Conservation (phyloP, 2,888 invertebrate genomes). For the Ametastegia equiseti region DNA sequence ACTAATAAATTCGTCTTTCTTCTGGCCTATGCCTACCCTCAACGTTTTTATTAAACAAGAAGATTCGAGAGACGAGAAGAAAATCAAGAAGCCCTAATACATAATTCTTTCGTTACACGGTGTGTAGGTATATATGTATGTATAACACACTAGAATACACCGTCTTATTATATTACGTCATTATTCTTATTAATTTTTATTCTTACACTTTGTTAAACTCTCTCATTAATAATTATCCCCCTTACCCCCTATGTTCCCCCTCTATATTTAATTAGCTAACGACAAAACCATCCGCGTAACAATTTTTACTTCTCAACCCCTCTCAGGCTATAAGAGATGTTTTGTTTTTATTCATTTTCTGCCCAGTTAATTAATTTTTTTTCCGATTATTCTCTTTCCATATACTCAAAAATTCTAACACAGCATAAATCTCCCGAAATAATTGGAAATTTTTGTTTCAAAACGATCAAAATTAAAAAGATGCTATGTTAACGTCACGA, state of each 20-base stretch:
- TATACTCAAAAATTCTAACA: too few species aligned
- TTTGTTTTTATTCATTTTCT: too few species aligned
- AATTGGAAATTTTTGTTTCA: too few species aligned
- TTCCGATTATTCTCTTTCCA: too few species aligned
- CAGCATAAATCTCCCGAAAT: too few species aligned
- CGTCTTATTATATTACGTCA: neutral
- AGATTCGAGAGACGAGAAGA: neutral
- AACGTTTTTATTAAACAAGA: neutral
- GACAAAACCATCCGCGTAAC: neutral
- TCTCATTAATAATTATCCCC: neutral
- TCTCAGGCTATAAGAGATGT: too few species aligned
- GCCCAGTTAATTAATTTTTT: too few species aligned
- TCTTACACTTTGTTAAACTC: conserved; percentile 24
- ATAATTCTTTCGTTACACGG: conserved; percentile 26
- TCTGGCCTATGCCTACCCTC: neutral
- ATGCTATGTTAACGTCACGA: too few species aligned
- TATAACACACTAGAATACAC: neutral
- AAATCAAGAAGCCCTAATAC: neutral
- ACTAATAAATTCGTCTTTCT: conserved; percentile 58
- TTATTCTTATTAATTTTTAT: neutral
- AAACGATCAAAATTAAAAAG: too few species aligned
- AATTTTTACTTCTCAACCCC: neutral
- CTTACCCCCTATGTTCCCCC: neutral
- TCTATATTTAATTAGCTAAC: conserved; percentile 1
- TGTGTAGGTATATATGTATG: neutral